Base-by-base conservation (phyloP, 2,797 vertebrate genomes). In the Echiichthys vipera region DNA sequence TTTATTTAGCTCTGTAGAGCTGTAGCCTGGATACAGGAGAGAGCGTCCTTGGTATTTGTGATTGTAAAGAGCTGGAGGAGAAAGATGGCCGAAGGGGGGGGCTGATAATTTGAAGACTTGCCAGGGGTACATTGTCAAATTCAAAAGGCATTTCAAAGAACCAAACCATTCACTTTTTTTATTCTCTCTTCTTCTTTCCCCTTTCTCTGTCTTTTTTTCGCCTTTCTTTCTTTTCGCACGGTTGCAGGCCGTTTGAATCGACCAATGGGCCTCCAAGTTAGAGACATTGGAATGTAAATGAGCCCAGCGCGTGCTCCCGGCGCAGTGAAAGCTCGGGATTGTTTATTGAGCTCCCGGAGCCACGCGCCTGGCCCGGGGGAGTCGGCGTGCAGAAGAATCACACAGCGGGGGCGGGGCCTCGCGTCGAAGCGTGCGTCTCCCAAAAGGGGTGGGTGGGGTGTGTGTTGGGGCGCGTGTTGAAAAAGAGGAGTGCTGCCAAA, bases 321-420 rank as follows among this genome's bases (percentile, higher is more conserved):
- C 85, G 89, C 90, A 85, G 82, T 96, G 94, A 96, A 96, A 95
- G 94, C 94, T 91, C 77, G 85, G 91, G 94, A 94, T 95, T 95
- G 95, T 96, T 96, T 95, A 95, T 95, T 94, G 95, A 95, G 94
- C 93, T 94, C 91, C 85, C 85, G 74, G 90, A 95, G 96, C 95
- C 96, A 96, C 96, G 96, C 96, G 96, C 95, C 96, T 81, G 95
- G 95, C 95, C 92, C 85, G 90, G 91, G 88, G 90, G 86, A 92
- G 93, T 90, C 90, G 92, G 89, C 84, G 90, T 79, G 90, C 89
- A 81, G 86, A 89, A 93, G 92, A 94, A 93, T 93, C 93, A 93
- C 93, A 91, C 93, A 90, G 93, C 92, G 89, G 91, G 94, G 93
- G 93, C 94, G 95, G 94, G 92, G 95, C 93, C 91, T 94, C 86